A percentile compares a stretch with the other conserved stretches of the same genome.
These are phyloP conservation scores for Pristiophorus japonicus DNA, from an alignment of 2,113 vertebrate genomes.

Conservation along the genomic window DNA sequence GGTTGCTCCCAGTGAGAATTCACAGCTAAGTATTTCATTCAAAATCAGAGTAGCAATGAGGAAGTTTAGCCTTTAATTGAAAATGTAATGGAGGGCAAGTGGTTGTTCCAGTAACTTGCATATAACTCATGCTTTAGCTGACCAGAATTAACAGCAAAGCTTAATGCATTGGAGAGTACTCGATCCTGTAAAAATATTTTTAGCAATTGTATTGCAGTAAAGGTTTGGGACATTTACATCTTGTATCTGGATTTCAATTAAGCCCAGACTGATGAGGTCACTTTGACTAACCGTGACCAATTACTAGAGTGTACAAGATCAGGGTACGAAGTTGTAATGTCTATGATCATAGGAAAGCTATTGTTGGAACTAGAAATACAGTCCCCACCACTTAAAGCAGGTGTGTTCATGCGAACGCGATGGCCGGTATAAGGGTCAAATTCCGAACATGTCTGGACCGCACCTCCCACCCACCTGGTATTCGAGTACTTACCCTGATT, in stretches of 20 bases:
- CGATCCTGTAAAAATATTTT: not conserved
- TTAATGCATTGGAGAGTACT: not conserved
- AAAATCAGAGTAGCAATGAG: not conserved
- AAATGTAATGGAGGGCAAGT: not conserved
- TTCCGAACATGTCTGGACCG: too few relatives aligned
- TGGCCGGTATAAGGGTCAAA: not conserved
- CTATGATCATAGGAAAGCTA: too few relatives aligned
- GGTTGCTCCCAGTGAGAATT: not conserved
- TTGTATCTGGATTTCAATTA: too few relatives aligned
- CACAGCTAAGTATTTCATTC: not conserved
- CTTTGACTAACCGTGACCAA: too few relatives aligned
- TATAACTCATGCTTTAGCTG: not conserved
- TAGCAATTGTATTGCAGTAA: too few relatives aligned
- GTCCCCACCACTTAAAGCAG: not conserved
- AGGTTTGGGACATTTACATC: too few relatives aligned
- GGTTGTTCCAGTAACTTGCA: not conserved
- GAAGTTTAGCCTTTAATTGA: not conserved
- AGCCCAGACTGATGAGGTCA: too few relatives aligned
- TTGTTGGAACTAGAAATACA: too few relatives aligned
- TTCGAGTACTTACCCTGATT: too few relatives aligned
- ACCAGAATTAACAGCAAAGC: not conserved
- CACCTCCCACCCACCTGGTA: too few relatives aligned
- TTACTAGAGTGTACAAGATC: too few relatives aligned
- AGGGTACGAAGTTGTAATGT: too few relatives aligned
- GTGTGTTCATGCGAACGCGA: not conserved